These are phyloP conservation scores for Drosophila nebulosa DNA, from an alignment of 1,140 invertebrate genomes.

Conservation along the genomic window DNA sequence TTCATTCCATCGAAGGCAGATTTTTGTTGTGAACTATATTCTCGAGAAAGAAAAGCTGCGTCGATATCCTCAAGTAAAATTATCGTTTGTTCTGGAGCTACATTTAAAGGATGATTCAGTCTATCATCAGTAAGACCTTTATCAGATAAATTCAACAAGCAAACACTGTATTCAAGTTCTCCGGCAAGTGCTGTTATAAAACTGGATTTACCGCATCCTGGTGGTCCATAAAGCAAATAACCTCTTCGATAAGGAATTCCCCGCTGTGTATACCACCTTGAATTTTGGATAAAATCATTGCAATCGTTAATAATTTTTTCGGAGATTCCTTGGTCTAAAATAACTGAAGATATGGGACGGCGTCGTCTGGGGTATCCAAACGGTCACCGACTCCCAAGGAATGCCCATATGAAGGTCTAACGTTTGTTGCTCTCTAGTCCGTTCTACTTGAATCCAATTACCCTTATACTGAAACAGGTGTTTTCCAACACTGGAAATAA, in stretches of 20 bases:
- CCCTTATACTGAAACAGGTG: constrained; percentile 94
- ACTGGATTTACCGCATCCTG: constrained; percentile 99
- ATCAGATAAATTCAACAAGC: constrained; percentile 97
- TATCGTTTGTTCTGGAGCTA: constrained; percentile 96
- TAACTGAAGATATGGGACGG: constrained; percentile 93
- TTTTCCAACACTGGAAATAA: constrained; percentile 97
- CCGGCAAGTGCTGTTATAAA: constrained; percentile 97
- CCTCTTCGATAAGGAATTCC: constrained; percentile 91
- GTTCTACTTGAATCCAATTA: constrained; percentile 95
- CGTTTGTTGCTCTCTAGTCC: constrained; percentile 95
- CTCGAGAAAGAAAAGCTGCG: constrained; percentile 95
- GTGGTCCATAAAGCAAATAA: constrained; percentile 97
- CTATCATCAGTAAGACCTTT: constrained; percentile 96
- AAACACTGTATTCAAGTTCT: constrained; percentile 97
- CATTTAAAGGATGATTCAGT: constrained; percentile 94
- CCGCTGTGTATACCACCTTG: constrained; percentile 95
- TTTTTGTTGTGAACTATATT: constrained; percentile 88
- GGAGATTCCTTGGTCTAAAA: constrained; percentile 91
- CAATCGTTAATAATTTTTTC: constrained; percentile 93
- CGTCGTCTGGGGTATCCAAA: constrained; percentile 96
- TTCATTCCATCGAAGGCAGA: constrained; percentile 96
- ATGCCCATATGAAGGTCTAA: constrained; percentile 95
- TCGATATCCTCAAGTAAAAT: constrained; percentile 99
- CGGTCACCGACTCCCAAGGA: constrained; percentile 94
- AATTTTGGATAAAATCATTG: constrained; percentile 94